These are phyloP conservation scores for Cyclophora punctaria DNA, from an alignment of 2,888 invertebrate genomes.

Conservation along the genomic window DNA sequence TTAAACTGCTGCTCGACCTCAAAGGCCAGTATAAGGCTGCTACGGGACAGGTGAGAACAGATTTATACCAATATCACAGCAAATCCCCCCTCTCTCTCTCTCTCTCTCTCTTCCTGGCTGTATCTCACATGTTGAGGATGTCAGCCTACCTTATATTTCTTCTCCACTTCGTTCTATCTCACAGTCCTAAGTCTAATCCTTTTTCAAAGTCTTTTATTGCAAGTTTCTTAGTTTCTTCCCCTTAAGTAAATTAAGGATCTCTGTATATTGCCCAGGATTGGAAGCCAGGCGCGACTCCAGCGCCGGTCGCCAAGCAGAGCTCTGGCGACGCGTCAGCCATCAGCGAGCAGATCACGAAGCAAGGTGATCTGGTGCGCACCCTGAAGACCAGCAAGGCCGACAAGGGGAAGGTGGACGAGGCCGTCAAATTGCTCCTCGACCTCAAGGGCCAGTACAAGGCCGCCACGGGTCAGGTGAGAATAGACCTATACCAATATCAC, in stretches of 20 bases:
- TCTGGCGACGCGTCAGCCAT: conserved; percentile 21
- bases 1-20: conserved; percentile 77
- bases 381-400: conserved; percentile 79
- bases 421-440: conserved; percentile 65
- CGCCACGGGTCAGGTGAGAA: conserved; percentile 42
- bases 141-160: no score
- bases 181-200: no score
- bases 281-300: not conserved
- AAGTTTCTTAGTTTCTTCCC: no score
- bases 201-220: no score
- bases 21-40: conserved; percentile 83
- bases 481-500: not conserved
- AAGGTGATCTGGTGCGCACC: conserved; percentile 81
- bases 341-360: conserved; percentile 52
- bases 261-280: not conserved
- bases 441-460: conserved; percentile 85
- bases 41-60: conserved; percentile 40
- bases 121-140: no score
- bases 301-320: conserved; percentile 11
- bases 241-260: no score
- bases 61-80: not conserved
- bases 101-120: no score
- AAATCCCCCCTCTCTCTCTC: no score
- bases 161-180: no score
- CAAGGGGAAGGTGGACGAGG: conserved; percentile 60